These are phyloP conservation scores for Oryzias dopingdopingensis DNA, from an alignment of 2,797 vertebrate genomes.

Conservation along the genomic window DNA sequence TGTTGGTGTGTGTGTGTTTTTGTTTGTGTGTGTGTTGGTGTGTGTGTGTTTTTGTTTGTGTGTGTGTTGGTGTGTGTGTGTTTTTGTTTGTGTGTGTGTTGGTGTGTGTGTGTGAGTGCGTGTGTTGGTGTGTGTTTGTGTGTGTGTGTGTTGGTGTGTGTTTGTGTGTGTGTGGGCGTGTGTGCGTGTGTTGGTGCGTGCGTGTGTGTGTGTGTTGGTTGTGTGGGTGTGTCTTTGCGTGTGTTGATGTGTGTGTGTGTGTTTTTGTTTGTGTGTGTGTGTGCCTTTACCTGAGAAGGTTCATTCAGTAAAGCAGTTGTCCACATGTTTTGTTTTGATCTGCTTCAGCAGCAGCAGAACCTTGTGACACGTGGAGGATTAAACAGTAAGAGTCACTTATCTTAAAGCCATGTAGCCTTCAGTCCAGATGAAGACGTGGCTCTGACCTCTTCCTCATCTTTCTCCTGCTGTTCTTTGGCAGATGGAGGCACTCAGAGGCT, in stretches of 20 bases:
- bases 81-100: too few relatives aligned
- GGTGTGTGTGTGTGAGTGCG: too few relatives aligned
- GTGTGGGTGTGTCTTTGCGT: neutral
- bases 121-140: too few relatives aligned
- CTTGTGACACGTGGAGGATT: constrained; percentile 38
- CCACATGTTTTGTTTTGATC: neutral
- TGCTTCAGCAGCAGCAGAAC: constrained; percentile 2
- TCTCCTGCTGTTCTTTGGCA: constrained; percentile 43
- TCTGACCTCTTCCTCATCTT: constrained; percentile 23
- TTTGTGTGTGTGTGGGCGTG: too few relatives aligned
- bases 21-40: too few relatives aligned
- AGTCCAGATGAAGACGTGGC: constrained; percentile 54
- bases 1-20: too few relatives aligned
- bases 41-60: too few relatives aligned
- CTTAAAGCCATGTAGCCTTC: constrained; percentile 36
- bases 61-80: too few relatives aligned
- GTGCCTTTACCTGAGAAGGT: constrained; percentile 6
- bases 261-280: neutral
- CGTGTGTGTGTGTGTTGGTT: too few relatives aligned
- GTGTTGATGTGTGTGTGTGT: constrained; percentile 8
- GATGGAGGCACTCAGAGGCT: constrained; percentile 54
- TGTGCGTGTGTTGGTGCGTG: too few relatives aligned
- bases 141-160: too few relatives aligned
- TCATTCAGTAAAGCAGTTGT: constrained; percentile 20
- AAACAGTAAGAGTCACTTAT: constrained; percentile 39